Evolutionary conservation across 30 jellyfish, hydroid and myxozoan species (phyloP).

Genomic region (Chrysaora quinquecirrha): DNA sequence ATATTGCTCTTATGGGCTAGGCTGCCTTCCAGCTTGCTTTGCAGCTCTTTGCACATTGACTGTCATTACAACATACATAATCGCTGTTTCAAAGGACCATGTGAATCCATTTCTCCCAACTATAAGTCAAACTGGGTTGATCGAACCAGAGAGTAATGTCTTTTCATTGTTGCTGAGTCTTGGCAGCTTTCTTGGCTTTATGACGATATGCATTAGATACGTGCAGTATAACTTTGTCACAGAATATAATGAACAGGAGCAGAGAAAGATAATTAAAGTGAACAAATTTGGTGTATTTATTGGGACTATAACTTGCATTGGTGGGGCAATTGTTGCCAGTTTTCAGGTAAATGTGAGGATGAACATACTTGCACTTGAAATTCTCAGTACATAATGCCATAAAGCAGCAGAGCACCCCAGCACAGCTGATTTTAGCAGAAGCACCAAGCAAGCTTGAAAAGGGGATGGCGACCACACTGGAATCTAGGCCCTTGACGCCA

Average conservation of each 20-base stretch:
- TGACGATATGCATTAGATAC: conserved; percentile 59
- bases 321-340: conserved; percentile 85
- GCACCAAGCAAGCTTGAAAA: too few species aligned
- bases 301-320: conserved; percentile 81
- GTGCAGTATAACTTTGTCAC: conserved; percentile 65
- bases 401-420: too few species aligned
- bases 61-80: conserved; percentile 68
- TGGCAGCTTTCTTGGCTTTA: conserved; percentile 78
- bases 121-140: conserved; percentile 91
- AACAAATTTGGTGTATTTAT: conserved; percentile 54
- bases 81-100: conserved; percentile 75
- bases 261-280: conserved; percentile 33
- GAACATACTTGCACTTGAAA: too few species aligned
- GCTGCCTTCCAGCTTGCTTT: conserved; percentile 75
- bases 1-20: conserved; percentile 67
- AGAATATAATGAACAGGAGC: conserved; percentile 63
- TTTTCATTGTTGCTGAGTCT: conserved; percentile 74
- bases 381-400: too few species aligned
- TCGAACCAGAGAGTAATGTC: conserved; percentile 87
- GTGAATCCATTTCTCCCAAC: conserved; percentile 86
- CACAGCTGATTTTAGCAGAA: too few species aligned
- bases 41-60: conserved; percentile 43
- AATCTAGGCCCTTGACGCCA: too few species aligned
- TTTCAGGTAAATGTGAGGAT: conserved; percentile 93
- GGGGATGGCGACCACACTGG: too few species aligned